Evolutionary conservation across 2,888 invertebrate species (phyloP), one percentile per base, ranked within the genome.

Genomic region (Andrena dorsata): DNA sequence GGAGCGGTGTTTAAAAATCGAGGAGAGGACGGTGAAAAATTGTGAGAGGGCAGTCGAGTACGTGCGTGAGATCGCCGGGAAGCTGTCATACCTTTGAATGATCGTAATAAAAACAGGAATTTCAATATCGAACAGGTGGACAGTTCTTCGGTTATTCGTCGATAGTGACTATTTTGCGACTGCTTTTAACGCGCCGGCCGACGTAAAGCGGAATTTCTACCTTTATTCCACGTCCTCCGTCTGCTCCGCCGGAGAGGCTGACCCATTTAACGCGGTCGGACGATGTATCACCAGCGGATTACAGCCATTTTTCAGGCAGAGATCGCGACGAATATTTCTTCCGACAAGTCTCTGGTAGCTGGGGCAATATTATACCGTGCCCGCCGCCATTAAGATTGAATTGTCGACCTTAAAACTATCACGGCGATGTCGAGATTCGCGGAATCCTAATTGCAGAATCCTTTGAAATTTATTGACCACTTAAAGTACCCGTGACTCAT

Each of bases 251-350:
- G 75, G 61, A 79, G 58, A 76, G 61, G 72, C 30, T 82, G 83
- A 79, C 83, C 83, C 77, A 82, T 69, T 82, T 83, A 82, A 72
- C 64, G 74, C 51, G 72, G 49, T 71, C 53, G 64, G 51, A 51
- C 82, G 66, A 82, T 83, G 74, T 60, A 81, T 82, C 83, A 81
- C 83, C 65, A 71, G 41, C 28, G 77, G 83, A 83, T 83, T 81
- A 83, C 76, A 66, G 53, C 51, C 41, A 66, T 60, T 69, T 63
- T 76, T 69, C 35, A 74, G 41, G 30, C 60, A 30, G 51, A 73
- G 66, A 64, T 58, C 58, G 70, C 64, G 47, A 26, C n/a, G 47
- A 74, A 71, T 63, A 53, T 77, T 73, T 73, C 69, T 10, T 51
- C 32, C 58, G 66, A 66, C 49, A 26, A 66, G 63, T 63, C 41